Evolutionary conservation across 2,113 vertebrate genomes (phyloP), one percentile per base, ranked within the genome.

Genomic region (Paratilapia polleni): DNA sequence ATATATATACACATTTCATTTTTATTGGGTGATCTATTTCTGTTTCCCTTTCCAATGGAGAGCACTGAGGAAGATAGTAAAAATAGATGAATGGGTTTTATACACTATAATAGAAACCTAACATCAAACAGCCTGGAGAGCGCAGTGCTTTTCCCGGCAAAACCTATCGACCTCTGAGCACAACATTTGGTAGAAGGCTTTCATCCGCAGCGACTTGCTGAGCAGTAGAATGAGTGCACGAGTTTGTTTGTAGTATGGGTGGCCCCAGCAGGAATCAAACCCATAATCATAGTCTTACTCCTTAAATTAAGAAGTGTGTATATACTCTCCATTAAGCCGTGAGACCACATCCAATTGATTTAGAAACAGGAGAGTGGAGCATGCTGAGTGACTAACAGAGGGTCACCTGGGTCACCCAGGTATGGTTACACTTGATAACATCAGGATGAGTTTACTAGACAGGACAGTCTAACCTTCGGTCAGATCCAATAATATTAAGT

Each of bases 181-280:
- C 85, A 85, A 70, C 76, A 54, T 92, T 91, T 70, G 87, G 87
- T 87, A 64, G 85, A 89, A 88, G 81, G 76, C 88, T 94, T 93
- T 92, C 84, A 94, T 93, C 89, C 82, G 12, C 81, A 83, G 79
- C 14, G 41, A 77, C 86, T 77, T 26, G 38, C 85, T 28, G 80
- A 85, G 78, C 86, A 77, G 82, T 68, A 15, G 84, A 80, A 78
- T 75, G 62, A 81, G 84, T 84, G 61, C 90, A 77, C 59, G 57
- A 83, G 89, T 92, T 91, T 91, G 88, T 92, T 93, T 91, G 93
- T 92, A 94, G 84, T 87, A 41, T 90, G 92, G 93, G 94, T 93
- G 94, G 93, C 91, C 93, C 58, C 84, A 49, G 88, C 61, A n/a
- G 84, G 26, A 92, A 86, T 92, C 87, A 86, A 87, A 87, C 86